Conservation (phyloP, 2,797 vertebrate species). For the Lophotriccus pileatus region DNA sequence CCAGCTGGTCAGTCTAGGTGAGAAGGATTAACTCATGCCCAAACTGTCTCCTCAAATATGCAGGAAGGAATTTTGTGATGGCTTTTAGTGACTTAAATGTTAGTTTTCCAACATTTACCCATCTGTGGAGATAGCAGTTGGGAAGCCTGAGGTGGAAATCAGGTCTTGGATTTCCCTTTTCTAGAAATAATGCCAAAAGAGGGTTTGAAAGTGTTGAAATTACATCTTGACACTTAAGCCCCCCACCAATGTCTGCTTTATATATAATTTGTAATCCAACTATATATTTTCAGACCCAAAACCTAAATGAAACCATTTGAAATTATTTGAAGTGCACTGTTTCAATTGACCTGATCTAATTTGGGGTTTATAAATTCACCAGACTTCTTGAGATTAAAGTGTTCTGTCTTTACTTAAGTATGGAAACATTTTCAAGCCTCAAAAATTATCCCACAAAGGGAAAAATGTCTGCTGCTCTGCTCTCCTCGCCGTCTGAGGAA, state of each 20-base stretch:
- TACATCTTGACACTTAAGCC: slow-evolving; percentile 34
- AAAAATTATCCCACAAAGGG: slow-evolving; percentile 48
- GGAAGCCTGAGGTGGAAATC: not conserved
- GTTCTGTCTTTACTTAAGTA: slow-evolving; percentile 55
- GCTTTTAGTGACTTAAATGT: not conserved
- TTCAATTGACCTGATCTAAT: slow-evolving; percentile 65
- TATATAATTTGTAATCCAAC: slow-evolving; percentile 27
- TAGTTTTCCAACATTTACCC: not conserved
- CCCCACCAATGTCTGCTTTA: slow-evolving; percentile 21
- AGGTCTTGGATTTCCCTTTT: not conserved
- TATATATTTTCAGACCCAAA: slow-evolving; percentile 14
- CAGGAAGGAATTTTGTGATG: not conserved
- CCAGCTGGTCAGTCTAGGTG: not conserved
- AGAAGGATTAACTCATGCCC: not conserved
- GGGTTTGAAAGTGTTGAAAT: slow-evolving; percentile 37
- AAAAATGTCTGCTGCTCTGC: slow-evolving; percentile 45
- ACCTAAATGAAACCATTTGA: slow-evolving; percentile 37
- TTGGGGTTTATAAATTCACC: slow-evolving; percentile 55
- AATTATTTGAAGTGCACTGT: slow-evolving; percentile 40
- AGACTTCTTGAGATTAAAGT: slow-evolving; percentile 49
- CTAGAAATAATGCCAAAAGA: not conserved
- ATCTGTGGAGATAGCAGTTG: not conserved
- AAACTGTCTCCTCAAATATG: not conserved
- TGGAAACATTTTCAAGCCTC: slow-evolving; percentile 62
- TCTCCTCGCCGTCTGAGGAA: slow-evolving; percentile 28